Conservation (phyloP, 64 coral and sea anemone genomes). For the Pocillopora damicornis region DNA sequence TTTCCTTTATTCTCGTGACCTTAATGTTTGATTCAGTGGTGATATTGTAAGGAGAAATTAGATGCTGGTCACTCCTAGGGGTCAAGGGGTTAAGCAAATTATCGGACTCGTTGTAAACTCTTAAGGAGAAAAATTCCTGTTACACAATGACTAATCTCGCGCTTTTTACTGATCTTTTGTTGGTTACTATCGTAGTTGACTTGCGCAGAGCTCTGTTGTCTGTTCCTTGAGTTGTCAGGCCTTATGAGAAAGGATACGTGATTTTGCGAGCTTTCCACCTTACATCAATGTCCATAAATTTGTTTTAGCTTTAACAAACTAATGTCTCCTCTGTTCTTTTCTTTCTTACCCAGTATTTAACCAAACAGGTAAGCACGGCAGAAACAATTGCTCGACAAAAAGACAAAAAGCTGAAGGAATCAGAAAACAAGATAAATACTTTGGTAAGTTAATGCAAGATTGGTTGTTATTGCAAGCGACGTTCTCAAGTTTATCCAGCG, state of each 20-base stretch:
- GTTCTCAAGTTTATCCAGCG: too few species aligned
- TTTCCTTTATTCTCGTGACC: too few species aligned
- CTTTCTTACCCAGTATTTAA: slow-evolving; percentile 50
- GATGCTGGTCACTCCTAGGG: too few species aligned
- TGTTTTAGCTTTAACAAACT: background rate
- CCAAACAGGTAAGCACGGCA: slow-evolving; percentile 51
- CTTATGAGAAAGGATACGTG: background rate
- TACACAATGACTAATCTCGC: background rate
- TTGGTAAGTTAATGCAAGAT: slow-evolving; percentile 43
- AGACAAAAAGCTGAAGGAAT: slow-evolving; percentile 57
- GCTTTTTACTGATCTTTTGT: background rate
- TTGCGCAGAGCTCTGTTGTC: background rate
- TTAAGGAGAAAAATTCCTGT: background rate
- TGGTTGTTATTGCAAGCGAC: too few species aligned
- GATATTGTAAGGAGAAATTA: too few species aligned
- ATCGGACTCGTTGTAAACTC: background rate
- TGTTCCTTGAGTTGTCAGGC: background rate
- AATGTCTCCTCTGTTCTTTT: background rate
- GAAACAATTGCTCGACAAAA: slow-evolving; percentile 58
- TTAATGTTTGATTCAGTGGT: too few species aligned
- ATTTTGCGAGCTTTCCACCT: background rate
- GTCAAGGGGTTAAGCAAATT: too few species aligned
- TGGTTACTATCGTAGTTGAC: background rate
- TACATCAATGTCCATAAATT: background rate
- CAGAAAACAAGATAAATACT: slow-evolving; percentile 69